Base-by-base conservation (phyloP, 2,113 vertebrate species). In the Cichladusa arquata region DNA sequence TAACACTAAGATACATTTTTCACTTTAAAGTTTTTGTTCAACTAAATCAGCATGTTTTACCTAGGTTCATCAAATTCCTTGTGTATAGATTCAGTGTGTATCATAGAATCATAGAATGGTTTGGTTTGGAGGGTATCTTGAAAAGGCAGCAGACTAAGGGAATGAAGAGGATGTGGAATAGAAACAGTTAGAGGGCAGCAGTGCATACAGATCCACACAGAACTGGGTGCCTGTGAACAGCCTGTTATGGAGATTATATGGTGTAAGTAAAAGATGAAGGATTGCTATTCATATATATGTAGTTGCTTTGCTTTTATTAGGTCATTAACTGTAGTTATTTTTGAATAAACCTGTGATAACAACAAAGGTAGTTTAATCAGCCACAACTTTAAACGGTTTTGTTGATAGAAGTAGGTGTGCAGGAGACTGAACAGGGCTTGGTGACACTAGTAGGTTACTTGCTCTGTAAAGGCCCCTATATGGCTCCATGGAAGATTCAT, bases 301-400 rank as follows among this genome's bases (percentile, higher is more conserved):
- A 47, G 72, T 61, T 70, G 25, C 19, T 80, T 56, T 83, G 40
- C 18, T 42, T 69, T 8, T 26, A 28, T 60, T 54, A n/a, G 45
- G 13, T 76, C 26, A 80, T 24, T 44, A 81, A 31, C 8, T 53
- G 9, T 23, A 42, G 19, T 53, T 66, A 20, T 53, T 86, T 62
- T n/a, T n/a, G 9, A 83, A 50, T 51, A 61, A 83, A 56, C 19
- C 15, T 0, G 0, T 20, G 19, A 23, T 56, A 44, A n/a, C 29
- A 81, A 22, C 19, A 82, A 56, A 82, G 5, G 40, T 25, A n/a
- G 19, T 64, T 88, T 54, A 22, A 25, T 28, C 31, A 66, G 47
- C 8, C 53, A 19, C 17, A 31, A 29, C 5, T 28, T 17, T 9
- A 36, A 56, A 19, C 5, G 5, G 12, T 65, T 81, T 36, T 78